Percentiles rank a stretch among this genome's conserved stretches.
Evolutionary conservation across 2,888 invertebrate genomes (phyloP).

Genomic region (Sicus ferrugineus): DNA sequence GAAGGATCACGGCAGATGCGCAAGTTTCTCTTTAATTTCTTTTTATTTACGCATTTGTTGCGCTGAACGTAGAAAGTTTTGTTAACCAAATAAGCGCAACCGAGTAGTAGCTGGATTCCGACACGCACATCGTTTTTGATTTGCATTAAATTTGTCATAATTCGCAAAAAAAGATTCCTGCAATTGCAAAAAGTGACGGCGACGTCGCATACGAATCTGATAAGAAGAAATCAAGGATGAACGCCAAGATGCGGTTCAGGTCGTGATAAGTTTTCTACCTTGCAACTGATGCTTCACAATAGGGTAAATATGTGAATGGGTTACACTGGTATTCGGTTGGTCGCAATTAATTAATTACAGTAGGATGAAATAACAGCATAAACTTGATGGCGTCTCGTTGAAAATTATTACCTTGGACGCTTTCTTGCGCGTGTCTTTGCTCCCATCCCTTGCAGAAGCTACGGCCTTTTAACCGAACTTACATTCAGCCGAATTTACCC

Average conservation of each 20-base stretch:
- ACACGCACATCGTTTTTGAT: slow-evolving; percentile 9
- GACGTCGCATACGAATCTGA: slow-evolving; percentile 23
- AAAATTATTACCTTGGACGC: too few species aligned
- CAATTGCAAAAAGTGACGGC: slow-evolving; percentile 20
- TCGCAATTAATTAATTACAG: too few species aligned
- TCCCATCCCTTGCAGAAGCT: too few species aligned
- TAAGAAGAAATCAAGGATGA: slow-evolving; percentile 25
- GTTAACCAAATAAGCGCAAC: background rate
- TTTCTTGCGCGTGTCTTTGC: too few species aligned
- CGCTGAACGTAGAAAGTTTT: background rate
- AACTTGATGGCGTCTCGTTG: too few species aligned
- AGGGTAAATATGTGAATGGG: background rate
- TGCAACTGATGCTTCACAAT: slow-evolving; percentile 30
- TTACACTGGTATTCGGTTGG: too few species aligned
- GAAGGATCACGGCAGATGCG: background rate
- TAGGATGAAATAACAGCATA: too few species aligned
- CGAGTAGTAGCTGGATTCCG: background rate
- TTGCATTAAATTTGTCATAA: slow-evolving; percentile 33
- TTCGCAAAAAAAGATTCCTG: slow-evolving; percentile 2
- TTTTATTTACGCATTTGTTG: background rate
- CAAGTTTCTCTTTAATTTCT: background rate
- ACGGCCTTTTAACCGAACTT: too few species aligned
- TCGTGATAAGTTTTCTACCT: slow-evolving; percentile 35
- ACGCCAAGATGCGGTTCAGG: slow-evolving; percentile 28
- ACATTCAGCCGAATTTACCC: too few species aligned